Base-by-base conservation (phyloP, 2,888 invertebrate genomes). In the Osedax fenrisi region DNA sequence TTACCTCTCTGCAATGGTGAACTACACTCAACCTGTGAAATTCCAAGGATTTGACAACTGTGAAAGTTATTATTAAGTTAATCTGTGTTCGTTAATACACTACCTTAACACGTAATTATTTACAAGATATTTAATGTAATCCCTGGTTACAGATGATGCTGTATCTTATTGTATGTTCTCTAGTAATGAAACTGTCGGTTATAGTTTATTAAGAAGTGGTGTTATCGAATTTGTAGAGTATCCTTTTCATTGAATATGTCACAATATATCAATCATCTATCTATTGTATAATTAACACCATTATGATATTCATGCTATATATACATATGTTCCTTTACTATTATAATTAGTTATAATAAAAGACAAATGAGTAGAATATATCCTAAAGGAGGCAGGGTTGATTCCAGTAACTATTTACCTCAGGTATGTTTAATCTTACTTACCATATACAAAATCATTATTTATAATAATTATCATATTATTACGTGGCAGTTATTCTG, bases 401-500 rank as follows among this genome's bases (percentile, higher is more conserved):
- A 99, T 86, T 98, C 97, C 74, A 95, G 95, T 62, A 99, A 99
- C 85, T 98, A 95, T 85, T 92, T 99, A 92, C 97, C 98, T 17
- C 97, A 97, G 89, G 92, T 92, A n/a, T n/a, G n/a, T n/a, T n/a
- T n/a, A n/a, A n/a, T n/a, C n/a, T n/a, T n/a, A n/a, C n/a, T n/a
- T n/a, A n/a, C n/a, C n/a, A n/a, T n/a, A n/a, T n/a, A n/a, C n/a
- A n/a, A n/a, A n/a, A n/a, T n/a, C n/a, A n/a, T n/a, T n/a, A n/a
- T n/a, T n/a, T n/a, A n/a, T n/a, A n/a, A n/a, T n/a, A n/a, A n/a
- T n/a, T n/a, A n/a, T n/a, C n/a, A n/a, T n/a, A n/a, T n/a, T n/a
- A n/a, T n/a, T n/a, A n/a, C n/a, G n/a, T n/a, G n/a, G n/a, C n/a
- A 94, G 92, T 96, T 99, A 78, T 99, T 99, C 87, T 99, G 98